Percentiles rank a stretch among this genome's conserved stretches.
Conservation (phyloP, 2,113 vertebrate genomes). For the Aegotheles bennettii region DNA sequence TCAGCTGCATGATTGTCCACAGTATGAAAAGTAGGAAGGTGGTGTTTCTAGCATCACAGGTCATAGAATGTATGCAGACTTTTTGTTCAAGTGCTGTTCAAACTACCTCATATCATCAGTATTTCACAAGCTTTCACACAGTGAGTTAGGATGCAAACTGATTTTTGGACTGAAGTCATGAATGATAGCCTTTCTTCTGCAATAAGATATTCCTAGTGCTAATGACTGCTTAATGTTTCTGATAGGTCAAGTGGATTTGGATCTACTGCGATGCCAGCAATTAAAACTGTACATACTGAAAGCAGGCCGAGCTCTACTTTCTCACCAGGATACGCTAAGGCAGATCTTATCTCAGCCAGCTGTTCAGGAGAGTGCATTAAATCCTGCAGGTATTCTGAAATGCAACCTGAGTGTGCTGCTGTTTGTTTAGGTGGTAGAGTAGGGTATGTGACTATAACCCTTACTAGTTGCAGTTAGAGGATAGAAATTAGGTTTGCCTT, state of each 20-base stretch:
- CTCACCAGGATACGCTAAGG: constrained; percentile 92
- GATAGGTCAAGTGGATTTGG: constrained; percentile 90
- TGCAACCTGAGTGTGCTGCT: neutral
- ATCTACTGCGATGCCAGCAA: constrained; percentile 90
- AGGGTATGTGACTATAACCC: neutral
- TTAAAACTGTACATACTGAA: constrained; percentile 93
- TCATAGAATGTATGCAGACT: neutral
- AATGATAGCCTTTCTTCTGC: neutral
- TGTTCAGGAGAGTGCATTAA: constrained; percentile 78
- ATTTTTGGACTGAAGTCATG: neutral
- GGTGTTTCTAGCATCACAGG: neutral
- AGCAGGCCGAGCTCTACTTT: constrained; percentile 89
- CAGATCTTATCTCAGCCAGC: constrained; percentile 94
- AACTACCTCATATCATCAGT: neutral
- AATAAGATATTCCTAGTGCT: neutral
- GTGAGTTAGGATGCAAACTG: neutral
- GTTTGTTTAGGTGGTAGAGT: neutral
- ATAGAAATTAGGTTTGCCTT: neutral
- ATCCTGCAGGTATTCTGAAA: constrained; percentile 74
- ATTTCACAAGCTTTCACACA: neutral
- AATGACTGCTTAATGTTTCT: constrained; percentile 1
- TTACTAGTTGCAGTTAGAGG: neutral
- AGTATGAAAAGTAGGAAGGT: neutral
- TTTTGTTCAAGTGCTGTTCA: neutral
- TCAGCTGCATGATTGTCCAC: neutral